Evolutionary conservation across 37 sponge, comb jelly and placozoan species (phyloP).

Genomic region (Tethya wilhelma): DNA sequence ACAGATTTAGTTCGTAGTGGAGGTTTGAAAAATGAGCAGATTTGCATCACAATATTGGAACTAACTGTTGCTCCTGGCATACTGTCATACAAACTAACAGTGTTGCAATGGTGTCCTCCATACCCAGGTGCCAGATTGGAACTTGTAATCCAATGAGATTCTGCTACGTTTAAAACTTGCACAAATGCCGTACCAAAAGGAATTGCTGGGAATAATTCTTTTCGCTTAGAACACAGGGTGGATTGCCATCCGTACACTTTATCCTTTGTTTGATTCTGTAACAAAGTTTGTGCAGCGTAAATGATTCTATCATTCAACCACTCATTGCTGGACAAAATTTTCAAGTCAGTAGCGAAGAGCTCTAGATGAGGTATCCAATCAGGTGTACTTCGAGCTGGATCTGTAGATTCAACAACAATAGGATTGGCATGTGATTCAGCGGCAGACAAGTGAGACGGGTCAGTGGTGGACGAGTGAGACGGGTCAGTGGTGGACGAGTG

Average conservation of each 20-base stretch:
- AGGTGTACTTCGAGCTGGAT: too few species aligned
- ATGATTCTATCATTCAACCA: neutral
- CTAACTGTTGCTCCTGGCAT: neutral
- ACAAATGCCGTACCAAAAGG: neutral
- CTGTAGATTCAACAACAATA: too few species aligned
- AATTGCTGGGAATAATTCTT: neutral
- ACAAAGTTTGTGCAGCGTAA: neutral
- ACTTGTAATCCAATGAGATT: neutral
- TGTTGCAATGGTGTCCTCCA: neutral
- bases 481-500: too few species aligned
- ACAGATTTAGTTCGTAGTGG: too few species aligned
- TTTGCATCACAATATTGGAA: neutral
- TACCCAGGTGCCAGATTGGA: neutral
- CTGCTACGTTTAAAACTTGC: neutral
- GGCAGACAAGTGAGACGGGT: too few species aligned
- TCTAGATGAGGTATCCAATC: too few species aligned
- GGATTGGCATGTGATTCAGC: too few species aligned
- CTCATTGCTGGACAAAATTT: too few species aligned
- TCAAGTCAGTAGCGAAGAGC: too few species aligned
- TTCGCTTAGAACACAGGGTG: neutral
- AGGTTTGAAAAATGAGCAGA: neutral
- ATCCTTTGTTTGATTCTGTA: neutral
- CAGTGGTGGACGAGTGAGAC: too few species aligned
- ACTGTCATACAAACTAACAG: neutral
- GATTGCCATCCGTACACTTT: slow-evolving; percentile 3